These are phyloP conservation scores for Drosophila meridionalis DNA, from an alignment of 2,888 invertebrate genomes.

Conservation along the genomic window DNA sequence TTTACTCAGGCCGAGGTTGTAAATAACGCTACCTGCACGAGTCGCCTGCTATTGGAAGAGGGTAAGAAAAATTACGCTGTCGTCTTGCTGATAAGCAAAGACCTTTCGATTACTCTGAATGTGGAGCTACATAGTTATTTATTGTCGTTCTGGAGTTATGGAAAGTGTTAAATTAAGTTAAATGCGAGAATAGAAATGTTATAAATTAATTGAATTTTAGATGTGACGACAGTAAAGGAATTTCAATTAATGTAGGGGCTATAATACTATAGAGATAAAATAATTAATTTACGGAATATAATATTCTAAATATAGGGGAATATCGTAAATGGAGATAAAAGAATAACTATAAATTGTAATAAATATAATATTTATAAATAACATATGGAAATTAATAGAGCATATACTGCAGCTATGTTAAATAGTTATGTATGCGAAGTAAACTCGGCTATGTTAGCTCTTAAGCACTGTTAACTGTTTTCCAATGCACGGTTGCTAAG, in stretches of 20 bases:
- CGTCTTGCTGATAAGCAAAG: conserved; percentile 42
- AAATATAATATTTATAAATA: neutral
- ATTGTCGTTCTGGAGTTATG: conserved; percentile 6
- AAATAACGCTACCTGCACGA: conserved; percentile 44
- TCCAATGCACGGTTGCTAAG: too few relatives aligned
- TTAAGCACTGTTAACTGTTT: neutral
- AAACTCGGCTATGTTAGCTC: neutral
- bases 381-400: neutral
- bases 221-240: neutral
- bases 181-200: neutral
- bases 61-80: conserved; percentile 1
- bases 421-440: neutral
- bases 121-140: conserved; percentile 5
- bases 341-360: neutral
- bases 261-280: neutral
- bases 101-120: conserved; percentile 38
- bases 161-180: neutral
- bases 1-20: conserved; percentile 34
- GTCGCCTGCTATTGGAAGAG: conserved; percentile 2
- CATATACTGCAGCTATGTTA: neutral
- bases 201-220: neutral
- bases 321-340: neutral
- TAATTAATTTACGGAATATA: neutral
- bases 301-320: neutral
- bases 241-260: neutral